Conservation (phyloP, 2,797 vertebrate genomes). For the Phoxinus dragarum region DNA sequence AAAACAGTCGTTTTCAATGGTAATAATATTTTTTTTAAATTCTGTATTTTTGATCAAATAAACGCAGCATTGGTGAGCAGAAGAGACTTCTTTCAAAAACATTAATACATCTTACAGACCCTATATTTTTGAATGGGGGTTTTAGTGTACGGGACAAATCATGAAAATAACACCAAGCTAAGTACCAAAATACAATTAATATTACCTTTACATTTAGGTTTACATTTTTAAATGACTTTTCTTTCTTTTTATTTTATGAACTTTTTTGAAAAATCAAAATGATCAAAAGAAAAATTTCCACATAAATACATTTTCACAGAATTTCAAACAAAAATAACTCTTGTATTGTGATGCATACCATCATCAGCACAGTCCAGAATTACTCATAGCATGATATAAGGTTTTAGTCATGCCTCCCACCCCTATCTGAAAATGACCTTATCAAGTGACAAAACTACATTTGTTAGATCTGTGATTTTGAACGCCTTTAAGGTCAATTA, state of each 20-base stretch:
- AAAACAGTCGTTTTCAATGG: not conserved
- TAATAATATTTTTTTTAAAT: not conserved
- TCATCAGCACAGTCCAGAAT: conserved; percentile 11
- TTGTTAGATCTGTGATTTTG: conserved; percentile 16
- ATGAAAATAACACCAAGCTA: too few relatives aligned
- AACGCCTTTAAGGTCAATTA: conserved; percentile 38
- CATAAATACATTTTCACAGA: not conserved
- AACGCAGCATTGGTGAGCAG: not conserved
- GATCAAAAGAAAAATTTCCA: not conserved
- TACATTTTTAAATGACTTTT: not conserved
- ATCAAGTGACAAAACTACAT: conserved; percentile 6
- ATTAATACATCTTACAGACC: too few relatives aligned
- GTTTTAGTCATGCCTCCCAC: not conserved
- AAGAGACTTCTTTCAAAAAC: not conserved
- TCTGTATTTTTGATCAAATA: not conserved
- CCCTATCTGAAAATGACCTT: conserved; percentile 25
- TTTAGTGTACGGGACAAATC: too few relatives aligned
- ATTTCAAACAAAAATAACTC: not conserved
- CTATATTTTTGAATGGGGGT: too few relatives aligned
- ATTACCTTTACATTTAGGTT: not conserved
- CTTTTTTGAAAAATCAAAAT: not conserved
- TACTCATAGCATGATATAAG: conserved; percentile 2
- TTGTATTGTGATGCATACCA: not conserved
- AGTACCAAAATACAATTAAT: too few relatives aligned
- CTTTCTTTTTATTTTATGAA: not conserved